Evolutionary conservation across 2,888 invertebrate genomes (phyloP).

Genomic region (Conus canariensis): DNA sequence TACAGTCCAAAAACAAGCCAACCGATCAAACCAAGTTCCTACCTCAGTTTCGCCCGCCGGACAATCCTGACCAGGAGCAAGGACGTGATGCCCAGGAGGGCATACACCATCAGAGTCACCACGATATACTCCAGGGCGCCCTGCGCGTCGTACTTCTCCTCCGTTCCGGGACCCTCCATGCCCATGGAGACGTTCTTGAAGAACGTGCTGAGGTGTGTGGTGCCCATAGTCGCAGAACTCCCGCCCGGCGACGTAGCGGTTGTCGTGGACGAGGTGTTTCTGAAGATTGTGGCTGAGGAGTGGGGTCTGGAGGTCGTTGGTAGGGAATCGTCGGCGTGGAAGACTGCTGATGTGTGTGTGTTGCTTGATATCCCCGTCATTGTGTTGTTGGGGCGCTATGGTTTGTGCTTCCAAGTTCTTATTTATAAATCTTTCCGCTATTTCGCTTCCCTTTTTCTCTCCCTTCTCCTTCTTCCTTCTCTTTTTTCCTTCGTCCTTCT

Average conservation of each 20-base stretch:
- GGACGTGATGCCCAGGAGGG: slow-evolving; percentile 51
- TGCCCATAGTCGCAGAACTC: background rate
- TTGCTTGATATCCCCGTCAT: too few species aligned
- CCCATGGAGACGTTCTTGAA: background rate
- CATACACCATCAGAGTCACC: slow-evolving; percentile 50
- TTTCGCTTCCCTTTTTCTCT: background rate
- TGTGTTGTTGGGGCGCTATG: too few species aligned
- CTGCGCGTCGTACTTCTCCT: slow-evolving; percentile 44
- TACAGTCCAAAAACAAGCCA: too few species aligned
- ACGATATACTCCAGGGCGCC: slow-evolving; percentile 55
- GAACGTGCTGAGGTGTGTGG: background rate
- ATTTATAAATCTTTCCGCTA: too few species aligned
- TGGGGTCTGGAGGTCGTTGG: too few species aligned
- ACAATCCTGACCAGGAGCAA: slow-evolving; percentile 50
- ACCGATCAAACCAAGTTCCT: too few species aligned
- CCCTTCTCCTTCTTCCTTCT: background rate
- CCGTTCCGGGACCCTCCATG: background rate
- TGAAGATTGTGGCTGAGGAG: too few species aligned
- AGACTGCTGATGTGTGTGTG: too few species aligned
- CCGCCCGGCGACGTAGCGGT: too few species aligned
- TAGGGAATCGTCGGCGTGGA: too few species aligned
- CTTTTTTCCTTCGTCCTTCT: background rate
- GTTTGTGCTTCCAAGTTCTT: too few species aligned
- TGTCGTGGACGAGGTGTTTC: too few species aligned
- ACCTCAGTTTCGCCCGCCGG: slow-evolving; percentile 32